A percentile compares a stretch with the other conserved stretches of the same genome.
Evolutionary conservation across 2,888 invertebrate species (phyloP).

Genomic region (Microctonus brassicae): DNA sequence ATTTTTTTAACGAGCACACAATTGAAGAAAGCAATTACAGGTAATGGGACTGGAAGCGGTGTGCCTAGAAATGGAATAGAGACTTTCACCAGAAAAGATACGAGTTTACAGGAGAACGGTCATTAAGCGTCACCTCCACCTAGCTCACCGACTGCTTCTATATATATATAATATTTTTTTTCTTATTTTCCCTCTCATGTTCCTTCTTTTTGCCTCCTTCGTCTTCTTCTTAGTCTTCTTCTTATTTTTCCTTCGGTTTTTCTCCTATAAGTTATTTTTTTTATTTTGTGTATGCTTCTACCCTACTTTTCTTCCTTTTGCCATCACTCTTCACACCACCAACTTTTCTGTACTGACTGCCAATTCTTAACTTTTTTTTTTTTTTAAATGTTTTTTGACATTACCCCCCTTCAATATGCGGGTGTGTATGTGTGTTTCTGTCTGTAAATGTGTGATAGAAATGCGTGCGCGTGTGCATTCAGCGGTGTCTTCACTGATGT

Average conservation of each 20-base stretch:
- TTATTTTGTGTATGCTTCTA: constrained; percentile 26
- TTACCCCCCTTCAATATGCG: constrained; percentile 61
- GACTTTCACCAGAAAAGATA: constrained; percentile 38
- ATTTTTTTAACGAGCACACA: constrained; percentile 37
- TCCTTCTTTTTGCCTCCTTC: constrained; percentile 27
- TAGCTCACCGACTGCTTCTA: not conserved
- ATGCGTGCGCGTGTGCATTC: too few species aligned
- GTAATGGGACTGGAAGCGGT: constrained; percentile 54
- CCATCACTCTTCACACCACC: constrained; percentile 23
- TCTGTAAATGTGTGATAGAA: too few species aligned
- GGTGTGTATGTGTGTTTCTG: constrained; percentile 37
- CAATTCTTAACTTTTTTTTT: constrained; percentile 17
- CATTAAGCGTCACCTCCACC: constrained; percentile 49
- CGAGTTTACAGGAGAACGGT: constrained; percentile 48
- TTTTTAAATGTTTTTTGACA: constrained; percentile 53
- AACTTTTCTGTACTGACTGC: constrained; percentile 18
- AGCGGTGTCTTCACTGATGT: constrained; percentile 41
- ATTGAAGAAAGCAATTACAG: constrained; percentile 65
- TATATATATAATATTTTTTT: constrained; percentile 27
- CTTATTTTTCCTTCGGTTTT: constrained; percentile 22
- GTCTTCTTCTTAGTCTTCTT: constrained; percentile 17
- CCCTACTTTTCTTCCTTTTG: constrained; percentile 2
- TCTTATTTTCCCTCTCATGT: not conserved
- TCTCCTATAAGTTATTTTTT: constrained; percentile 11
- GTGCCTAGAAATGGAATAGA: constrained; percentile 11